These are phyloP conservation scores for Diaphora mendica DNA, from an alignment of 2,888 invertebrate species.

Conservation along the genomic window DNA sequence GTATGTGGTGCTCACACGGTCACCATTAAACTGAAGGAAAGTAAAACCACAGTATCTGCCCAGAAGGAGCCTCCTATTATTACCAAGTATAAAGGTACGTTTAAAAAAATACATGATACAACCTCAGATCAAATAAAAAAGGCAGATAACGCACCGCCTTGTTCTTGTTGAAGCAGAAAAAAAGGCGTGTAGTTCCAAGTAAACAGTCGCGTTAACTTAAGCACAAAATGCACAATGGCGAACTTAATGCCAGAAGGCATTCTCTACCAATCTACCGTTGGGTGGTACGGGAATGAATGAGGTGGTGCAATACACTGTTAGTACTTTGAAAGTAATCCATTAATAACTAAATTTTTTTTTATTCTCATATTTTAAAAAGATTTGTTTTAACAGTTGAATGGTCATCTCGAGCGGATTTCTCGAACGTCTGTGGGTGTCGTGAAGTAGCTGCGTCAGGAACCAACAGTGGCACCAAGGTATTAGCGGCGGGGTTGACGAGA, in stretches of 20 bases:
- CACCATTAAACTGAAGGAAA: slow-evolving; percentile 86
- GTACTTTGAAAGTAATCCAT: too few relatives aligned
- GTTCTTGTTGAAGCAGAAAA: too few relatives aligned
- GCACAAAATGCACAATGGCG: too few relatives aligned
- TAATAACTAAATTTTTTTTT: too few relatives aligned
- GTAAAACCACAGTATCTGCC: slow-evolving; percentile 89
- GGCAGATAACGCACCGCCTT: too few relatives aligned
- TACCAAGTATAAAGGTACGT: slow-evolving; percentile 95
- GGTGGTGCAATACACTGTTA: too few relatives aligned
- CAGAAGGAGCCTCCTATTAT: slow-evolving; percentile 93
- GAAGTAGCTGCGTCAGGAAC: slow-evolving; percentile 85
- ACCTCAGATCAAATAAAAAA: too few relatives aligned
- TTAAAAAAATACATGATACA: neutral
- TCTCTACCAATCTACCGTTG: too few relatives aligned
- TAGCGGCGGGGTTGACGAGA: slow-evolving; percentile 90
- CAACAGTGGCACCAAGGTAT: slow-evolving; percentile 79
- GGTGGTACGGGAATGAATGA: too few relatives aligned
- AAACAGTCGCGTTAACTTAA: too few relatives aligned
- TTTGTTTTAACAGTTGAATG: slow-evolving; percentile 92
- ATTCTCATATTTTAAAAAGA: neutral
- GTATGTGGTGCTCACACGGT: slow-evolving; percentile 91
- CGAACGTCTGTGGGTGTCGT: slow-evolving; percentile 91
- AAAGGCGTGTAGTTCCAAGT: too few relatives aligned
- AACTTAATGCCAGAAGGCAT: too few relatives aligned
- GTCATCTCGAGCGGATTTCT: slow-evolving; percentile 95